phyloP scores from a whole-genome alignment of 1,140 invertebrate genomes.

The Rhagoletis pomonella region DNA sequence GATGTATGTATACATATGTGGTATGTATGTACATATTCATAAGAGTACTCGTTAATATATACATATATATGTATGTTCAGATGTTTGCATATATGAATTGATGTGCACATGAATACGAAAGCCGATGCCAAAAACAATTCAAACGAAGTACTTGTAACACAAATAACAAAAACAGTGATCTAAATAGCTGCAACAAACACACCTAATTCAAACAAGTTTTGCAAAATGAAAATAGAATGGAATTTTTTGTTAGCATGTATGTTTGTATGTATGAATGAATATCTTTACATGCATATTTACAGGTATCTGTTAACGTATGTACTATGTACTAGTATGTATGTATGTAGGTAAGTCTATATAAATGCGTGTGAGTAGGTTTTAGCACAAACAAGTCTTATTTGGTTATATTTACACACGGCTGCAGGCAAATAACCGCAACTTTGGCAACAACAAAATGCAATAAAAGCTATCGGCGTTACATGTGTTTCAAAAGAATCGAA shows the following conservation, averaged over 20 bases:
- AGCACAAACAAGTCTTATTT: too few relatives aligned
- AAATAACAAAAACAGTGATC: slow-evolving; percentile 15
- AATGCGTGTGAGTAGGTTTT: too few relatives aligned
- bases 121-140: slow-evolving; percentile 2
- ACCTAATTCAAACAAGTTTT: slow-evolving; percentile 21
- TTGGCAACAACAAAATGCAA: too few relatives aligned
- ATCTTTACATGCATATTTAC: too few relatives aligned
- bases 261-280: too few relatives aligned
- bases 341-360: not conserved
- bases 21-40: not conserved
- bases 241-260: slow-evolving; percentile 13
- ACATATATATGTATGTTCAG: not conserved
- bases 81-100: not conserved
- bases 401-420: too few relatives aligned
- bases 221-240: slow-evolving; percentile 45
- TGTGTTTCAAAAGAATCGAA: too few relatives aligned
- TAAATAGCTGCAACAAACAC: slow-evolving; percentile 21
- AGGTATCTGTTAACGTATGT: too few relatives aligned
- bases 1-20: not conserved
- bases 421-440: too few relatives aligned
- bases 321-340: too few relatives aligned
- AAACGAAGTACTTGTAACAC: not conserved
- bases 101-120: not conserved
- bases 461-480: too few relatives aligned
- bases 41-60: not conserved